phyloP scores from a whole-genome alignment of 2,797 vertebrate genomes.

The Eulemur mongoz region DNA sequence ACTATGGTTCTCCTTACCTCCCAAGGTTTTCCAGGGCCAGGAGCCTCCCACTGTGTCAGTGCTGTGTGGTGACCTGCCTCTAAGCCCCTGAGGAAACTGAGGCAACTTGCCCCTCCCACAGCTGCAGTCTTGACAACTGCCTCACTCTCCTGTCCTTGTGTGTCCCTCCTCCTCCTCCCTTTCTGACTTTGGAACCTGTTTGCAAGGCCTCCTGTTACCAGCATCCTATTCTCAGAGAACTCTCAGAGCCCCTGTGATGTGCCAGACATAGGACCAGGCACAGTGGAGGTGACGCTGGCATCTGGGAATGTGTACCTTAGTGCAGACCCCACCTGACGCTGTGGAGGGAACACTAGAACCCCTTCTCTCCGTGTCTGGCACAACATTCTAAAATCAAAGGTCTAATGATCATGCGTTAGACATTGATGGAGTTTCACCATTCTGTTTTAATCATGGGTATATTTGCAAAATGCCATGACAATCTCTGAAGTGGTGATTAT shows the following conservation, averaged over 20 bases:
- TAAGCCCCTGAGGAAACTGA: neutral
- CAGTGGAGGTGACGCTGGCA: neutral
- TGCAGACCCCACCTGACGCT: neutral
- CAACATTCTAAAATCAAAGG: neutral
- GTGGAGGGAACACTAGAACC: neutral
- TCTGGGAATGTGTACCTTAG: neutral
- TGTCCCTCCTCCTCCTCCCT: accelerated
- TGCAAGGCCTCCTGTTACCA: no score
- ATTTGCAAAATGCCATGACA: neutral
- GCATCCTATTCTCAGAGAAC: neutral
- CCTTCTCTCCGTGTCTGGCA: neutral
- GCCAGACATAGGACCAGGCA: no score
- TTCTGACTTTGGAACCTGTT: neutral
- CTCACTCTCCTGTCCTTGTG: neutral
- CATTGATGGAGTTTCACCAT: accelerated
- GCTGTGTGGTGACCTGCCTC: neutral
- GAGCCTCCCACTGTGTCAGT: accelerated
- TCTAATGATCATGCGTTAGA: neutral
- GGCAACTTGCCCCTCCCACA: neutral
- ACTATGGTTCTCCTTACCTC: no score
- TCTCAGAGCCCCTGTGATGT: accelerated
- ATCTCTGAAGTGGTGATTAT: no score
- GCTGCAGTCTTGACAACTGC: neutral
- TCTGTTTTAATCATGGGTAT: neutral
- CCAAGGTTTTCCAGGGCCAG: neutral